phyloP scores from a whole-genome alignment of 2,888 invertebrate species.

The Candidula unifasciata region DNA sequence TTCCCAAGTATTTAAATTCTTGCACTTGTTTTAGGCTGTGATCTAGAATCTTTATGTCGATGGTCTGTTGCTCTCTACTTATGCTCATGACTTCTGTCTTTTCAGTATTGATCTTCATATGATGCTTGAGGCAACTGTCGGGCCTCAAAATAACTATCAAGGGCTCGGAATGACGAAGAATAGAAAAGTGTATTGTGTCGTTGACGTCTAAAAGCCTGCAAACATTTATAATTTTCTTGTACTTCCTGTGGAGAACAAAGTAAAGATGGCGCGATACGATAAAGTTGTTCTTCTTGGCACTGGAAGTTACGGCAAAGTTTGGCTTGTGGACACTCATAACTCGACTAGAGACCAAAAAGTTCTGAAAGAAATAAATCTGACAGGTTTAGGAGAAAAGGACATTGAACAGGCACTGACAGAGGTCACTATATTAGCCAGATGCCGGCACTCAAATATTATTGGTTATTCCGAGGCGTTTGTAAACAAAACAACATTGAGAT shows the following conservation, averaged over 20 bases:
- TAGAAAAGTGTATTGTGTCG: too few relatives aligned
- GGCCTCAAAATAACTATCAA: too few relatives aligned
- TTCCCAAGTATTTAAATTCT: too few relatives aligned
- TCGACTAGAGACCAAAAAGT: conserved; percentile 60
- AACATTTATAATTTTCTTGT: too few relatives aligned
- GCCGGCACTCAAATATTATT: conserved; percentile 72
- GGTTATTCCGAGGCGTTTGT: conserved; percentile 72
- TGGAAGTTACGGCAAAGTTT: conserved; percentile 73
- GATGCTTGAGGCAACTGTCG: too few relatives aligned
- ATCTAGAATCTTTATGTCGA: too few relatives aligned
- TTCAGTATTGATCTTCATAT: too few relatives aligned
- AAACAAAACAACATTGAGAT: conserved; percentile 44
- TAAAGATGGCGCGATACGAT: conserved; percentile 68
- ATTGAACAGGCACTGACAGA: conserved; percentile 66
- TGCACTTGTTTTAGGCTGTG: too few relatives aligned
- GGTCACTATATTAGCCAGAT: conserved; percentile 67
- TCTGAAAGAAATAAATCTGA: conserved; percentile 67
- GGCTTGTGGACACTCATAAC: conserved; percentile 62
- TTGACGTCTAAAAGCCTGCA: too few relatives aligned
- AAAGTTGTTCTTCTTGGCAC: conserved; percentile 65
- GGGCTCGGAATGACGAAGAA: too few relatives aligned
- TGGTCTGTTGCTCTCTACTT: too few relatives aligned
- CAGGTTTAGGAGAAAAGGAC: conserved; percentile 56
- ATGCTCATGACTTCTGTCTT: too few relatives aligned
- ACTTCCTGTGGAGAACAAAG: background rate